Evolutionary conservation across 2,888 invertebrate species (phyloP), one percentile per base, ranked within the genome.

Genomic region (Tanypteryx hageni): DNA sequence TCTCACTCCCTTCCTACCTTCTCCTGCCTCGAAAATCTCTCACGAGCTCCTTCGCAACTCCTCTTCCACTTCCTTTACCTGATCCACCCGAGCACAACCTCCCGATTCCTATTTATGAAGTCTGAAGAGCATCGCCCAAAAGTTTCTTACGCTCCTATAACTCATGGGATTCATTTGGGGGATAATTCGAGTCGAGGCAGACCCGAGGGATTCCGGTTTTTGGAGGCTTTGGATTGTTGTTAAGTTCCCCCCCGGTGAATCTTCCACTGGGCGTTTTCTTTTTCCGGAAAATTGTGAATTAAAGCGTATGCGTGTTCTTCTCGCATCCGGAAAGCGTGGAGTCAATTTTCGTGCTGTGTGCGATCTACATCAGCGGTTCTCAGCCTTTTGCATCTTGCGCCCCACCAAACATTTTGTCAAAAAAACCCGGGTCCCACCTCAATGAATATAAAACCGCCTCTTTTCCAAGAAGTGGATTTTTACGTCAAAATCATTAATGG

Each of bases 91-190:
- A n/a, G 76, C 76, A 76, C 18, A 76, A 13, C 76, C 22, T 1
- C 4, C 27, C 22, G 27, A 27, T 76, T 76, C 68, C 68, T 68
- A 68, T 68, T 68, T 68, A 76, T 76, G 76, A 76, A 76, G 76
- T 76, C 76, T 27, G 27, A 13, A 76, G 68, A 68, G 68, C 68
- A 18, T 68, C 22, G 18, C 22, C 68, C 1, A 18, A 44, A 44
- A 68, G 68, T 68, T 68, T 22, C 68, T 68, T 22, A n/a, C 68
- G 68, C 68, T 11, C 68, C 68, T 22, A n/a, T n/a, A 68, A 68
- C 18, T 22, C 13, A 68, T 9, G 68, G 22, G 68, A 68, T 64
- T 14, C 64, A 8, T n/a, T 64, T n/a, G 64, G 13, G 18, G 9
- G 9, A 22, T 22, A 22, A 11, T 68, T 18, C 68, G 68, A 22